Evolutionary conservation across 2,888 invertebrate species (phyloP).

Genomic region (Abscondita cerata): DNA sequence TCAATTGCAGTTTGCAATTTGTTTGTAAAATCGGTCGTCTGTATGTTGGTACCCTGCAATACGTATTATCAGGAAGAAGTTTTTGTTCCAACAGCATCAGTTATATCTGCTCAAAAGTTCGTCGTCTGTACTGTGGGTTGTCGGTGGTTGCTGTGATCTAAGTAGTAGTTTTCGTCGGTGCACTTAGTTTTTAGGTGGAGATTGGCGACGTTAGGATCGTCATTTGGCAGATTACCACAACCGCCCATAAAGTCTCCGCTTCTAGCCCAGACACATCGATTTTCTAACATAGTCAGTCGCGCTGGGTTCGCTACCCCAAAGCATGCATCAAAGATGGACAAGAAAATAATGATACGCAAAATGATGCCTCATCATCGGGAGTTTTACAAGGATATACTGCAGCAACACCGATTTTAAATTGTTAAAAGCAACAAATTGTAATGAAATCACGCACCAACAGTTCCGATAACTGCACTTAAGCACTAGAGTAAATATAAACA

Average conservation of each 20-base stretch:
- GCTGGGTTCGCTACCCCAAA: slow-evolving; percentile 13
- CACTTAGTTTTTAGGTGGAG: too few species aligned
- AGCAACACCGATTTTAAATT: too few species aligned
- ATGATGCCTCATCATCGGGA: slow-evolving; percentile 7
- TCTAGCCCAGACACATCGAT: slow-evolving; percentile 16
- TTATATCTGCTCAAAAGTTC: neutral
- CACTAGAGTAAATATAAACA: too few species aligned
- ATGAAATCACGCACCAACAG: neutral
- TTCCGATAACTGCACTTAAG: too few species aligned
- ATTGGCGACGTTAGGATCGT: too few species aligned
- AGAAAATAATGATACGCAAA: slow-evolving; percentile 19
- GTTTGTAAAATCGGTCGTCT: slow-evolving; percentile 10
- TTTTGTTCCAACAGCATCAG: neutral
- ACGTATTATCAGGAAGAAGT: slow-evolving; percentile 1
- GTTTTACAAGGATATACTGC: slow-evolving; percentile 19
- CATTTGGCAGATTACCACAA: slow-evolving; percentile 10
- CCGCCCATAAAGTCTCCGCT: slow-evolving; percentile 20
- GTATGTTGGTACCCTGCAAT: slow-evolving; percentile 15
- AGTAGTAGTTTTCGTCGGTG: too few species aligned
- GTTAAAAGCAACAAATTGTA: too few species aligned
- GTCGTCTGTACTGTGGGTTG: neutral
- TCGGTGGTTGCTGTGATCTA: neutral
- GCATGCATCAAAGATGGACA: slow-evolving; percentile 20
- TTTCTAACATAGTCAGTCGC: slow-evolving; percentile 10
- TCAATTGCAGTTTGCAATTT: slow-evolving; percentile 1